These are phyloP conservation scores for Theropithecus gelada DNA, from an alignment of 2,113 vertebrate genomes.

Conservation along the genomic window DNA sequence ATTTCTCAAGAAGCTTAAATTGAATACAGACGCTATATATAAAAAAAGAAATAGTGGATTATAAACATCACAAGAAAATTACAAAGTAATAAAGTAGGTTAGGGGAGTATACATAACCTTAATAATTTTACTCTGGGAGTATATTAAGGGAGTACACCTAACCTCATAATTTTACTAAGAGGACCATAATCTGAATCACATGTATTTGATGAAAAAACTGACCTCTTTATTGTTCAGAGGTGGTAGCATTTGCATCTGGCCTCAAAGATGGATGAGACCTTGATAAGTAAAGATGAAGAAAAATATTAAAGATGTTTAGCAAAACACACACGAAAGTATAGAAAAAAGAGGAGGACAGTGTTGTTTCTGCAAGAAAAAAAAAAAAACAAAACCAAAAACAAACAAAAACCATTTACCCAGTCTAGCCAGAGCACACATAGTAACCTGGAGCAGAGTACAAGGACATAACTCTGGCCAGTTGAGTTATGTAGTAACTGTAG, in stretches of 20 bases:
- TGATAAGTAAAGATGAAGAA: too few species aligned
- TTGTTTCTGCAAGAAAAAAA: too few species aligned
- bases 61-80: neutral
- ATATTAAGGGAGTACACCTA: neutral
- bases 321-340: too few species aligned
- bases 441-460: neutral
- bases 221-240: neutral
- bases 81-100: neutral
- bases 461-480: neutral
- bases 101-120: neutral
- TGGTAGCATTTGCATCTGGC: too few species aligned
- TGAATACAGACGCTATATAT: neutral
- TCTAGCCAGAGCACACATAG: neutral
- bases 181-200: neutral
- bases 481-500: neutral
- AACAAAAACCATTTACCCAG: too few species aligned
- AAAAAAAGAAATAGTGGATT: neutral
- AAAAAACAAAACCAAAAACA: too few species aligned
- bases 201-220: neutral
- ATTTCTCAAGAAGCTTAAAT: neutral
- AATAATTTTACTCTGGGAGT: neutral
- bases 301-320: too few species aligned
- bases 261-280: too few species aligned
- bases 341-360: too few species aligned
- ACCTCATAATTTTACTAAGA: neutral